Evolutionary conservation across 2,888 invertebrate species (phyloP), one percentile per base, ranked within the genome.

Genomic region (Morinoia aosen): DNA sequence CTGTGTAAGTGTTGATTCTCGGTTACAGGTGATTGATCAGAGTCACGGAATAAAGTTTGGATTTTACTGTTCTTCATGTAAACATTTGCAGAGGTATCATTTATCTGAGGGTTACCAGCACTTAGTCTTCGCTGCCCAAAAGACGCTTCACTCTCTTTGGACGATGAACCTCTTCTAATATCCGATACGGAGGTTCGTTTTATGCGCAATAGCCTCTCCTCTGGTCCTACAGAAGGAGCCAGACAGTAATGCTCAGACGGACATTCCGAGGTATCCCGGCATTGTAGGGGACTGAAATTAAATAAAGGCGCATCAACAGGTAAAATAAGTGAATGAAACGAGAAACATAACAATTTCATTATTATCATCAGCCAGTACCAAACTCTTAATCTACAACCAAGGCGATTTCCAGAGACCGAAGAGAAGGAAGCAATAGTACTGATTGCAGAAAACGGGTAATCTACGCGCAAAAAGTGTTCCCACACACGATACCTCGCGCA

Each of bases 201-300:
- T 39, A 97, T 97, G 64, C 97, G 97, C 5, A 97, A 97, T n/a
- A 99, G 98, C 97, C 98, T 98, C 0, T 98, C 98, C 76, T 98
- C 97, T 97, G 99, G 99, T 97, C 98, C 98, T 95, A 99, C 97
- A 33, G 98, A 98, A 25, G 99, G 99, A 97, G 98, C 98, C 96
- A 99, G 98, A 97, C 99, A 99, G 96, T 98, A 97, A 97, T 56
- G 97, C 96, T 95, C 96, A 96, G 56, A 95, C 95, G 57, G 96
- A 95, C 97, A 97, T 95, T 97, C 97, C 61, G 96, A 76, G 12
- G 95, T 91, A 91, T 40, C 95, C 57, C 90, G 76, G 90, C 96
- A 96, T 40, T 95, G 57, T 39, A 94, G 61, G 39, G 76, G 58
- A 61, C 96, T 96, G 96, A 33, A 95, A 95, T 19, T 2, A 56